Percentiles rank a stretch among this genome's conserved stretches.
These are phyloP conservation scores for Chrysodeixis includens DNA, from an alignment of 2,888 invertebrate genomes.

Conservation along the genomic window DNA sequence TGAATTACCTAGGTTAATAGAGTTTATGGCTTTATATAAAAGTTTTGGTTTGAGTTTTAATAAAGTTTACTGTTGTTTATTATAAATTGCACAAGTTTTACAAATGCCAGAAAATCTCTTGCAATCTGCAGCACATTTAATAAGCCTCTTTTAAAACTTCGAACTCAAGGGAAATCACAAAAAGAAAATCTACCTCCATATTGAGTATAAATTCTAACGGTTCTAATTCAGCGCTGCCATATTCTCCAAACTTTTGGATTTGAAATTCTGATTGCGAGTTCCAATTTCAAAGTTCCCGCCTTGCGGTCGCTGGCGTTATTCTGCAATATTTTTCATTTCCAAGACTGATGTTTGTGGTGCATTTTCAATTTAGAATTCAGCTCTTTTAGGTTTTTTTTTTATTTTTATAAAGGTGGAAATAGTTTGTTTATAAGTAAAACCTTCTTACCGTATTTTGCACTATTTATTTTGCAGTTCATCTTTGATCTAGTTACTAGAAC, in stretches of 20 bases:
- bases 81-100: background rate
- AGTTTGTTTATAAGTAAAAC: background rate
- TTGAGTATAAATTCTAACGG: conserved; percentile 1
- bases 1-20: too few relatives aligned
- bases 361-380: background rate
- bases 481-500: background rate
- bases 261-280: conserved; percentile 7
- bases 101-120: background rate
- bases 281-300: conserved; percentile 9
- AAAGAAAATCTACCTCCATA: background rate
- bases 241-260: background rate
- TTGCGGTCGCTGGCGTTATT: background rate
- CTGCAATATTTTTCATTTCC: background rate
- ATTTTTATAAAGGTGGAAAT: background rate
- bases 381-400: background rate
- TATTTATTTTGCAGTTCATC: background rate
- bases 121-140: background rate
- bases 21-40: background rate
- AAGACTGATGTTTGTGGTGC: background rate
- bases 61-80: background rate
- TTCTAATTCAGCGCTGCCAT: background rate
- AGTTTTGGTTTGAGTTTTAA: background rate
- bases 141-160: background rate
- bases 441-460: background rate
- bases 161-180: background rate